Conservation (phyloP, 2,113 vertebrate species). For the Caloenas nicobarica region DNA sequence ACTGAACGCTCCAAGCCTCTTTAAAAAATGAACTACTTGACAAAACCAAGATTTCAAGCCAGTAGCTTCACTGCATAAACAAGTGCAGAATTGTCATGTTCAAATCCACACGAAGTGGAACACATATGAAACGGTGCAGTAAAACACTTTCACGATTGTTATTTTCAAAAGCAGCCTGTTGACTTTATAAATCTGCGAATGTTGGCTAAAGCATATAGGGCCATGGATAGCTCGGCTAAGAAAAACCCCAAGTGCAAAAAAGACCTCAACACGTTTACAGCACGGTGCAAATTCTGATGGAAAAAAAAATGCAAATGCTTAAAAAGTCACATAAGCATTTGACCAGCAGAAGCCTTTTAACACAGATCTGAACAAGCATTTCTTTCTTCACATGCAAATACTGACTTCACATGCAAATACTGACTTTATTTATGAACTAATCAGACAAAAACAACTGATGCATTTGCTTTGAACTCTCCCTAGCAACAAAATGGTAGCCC, state of each 20-base stretch:
- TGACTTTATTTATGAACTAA: neutral
- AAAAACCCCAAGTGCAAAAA: neutral
- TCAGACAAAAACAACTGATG: neutral
- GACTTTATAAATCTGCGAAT: neutral
- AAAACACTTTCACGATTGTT: neutral
- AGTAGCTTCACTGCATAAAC: neutral
- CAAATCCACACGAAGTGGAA: neutral
- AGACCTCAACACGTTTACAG: neutral
- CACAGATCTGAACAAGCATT: neutral
- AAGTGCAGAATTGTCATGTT: neutral
- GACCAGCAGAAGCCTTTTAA: neutral
- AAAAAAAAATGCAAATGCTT: neutral
- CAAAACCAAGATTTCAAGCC: neutral
- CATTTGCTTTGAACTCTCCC: neutral
- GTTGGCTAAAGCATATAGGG: neutral
- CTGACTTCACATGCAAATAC: neutral
- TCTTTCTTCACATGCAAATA: neutral
- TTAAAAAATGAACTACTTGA: neutral
- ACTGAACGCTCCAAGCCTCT: neutral
- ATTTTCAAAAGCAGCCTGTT: neutral
- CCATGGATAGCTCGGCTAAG: neutral
- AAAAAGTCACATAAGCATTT: neutral
- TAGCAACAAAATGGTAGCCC: neutral
- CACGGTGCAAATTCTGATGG: neutral
- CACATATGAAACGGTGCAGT: fast-evolving